Percentiles rank a stretch among this genome's conserved stretches.
These are phyloP conservation scores for Anastrepha obliqua DNA, from an alignment of 1,140 invertebrate species.

Conservation along the genomic window DNA sequence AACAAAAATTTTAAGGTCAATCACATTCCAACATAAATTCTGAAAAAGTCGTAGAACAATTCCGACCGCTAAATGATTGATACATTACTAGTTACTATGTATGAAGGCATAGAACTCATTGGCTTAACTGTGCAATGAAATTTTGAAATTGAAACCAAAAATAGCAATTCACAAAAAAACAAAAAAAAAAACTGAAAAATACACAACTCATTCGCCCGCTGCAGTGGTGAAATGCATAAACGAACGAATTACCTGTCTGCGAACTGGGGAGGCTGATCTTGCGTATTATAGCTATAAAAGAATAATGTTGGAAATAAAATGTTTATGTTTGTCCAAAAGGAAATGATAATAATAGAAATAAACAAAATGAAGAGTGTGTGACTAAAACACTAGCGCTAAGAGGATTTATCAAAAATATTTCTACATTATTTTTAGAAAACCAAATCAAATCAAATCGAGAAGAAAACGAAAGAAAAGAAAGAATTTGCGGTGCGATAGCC, in stretches of 20 bases:
- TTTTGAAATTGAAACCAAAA: slow-evolving; percentile 44
- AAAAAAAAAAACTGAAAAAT: slow-evolving; percentile 30
- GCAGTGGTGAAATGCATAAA: slow-evolving; percentile 51
- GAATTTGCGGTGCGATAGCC: slow-evolving; percentile 22
- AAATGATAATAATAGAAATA: slow-evolving; percentile 43
- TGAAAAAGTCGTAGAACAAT: not conserved
- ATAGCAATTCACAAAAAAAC: slow-evolving; percentile 38
- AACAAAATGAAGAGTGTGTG: not conserved
- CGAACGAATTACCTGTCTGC: slow-evolving; percentile 57
- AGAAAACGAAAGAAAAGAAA: not conserved
- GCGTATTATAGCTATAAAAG: slow-evolving; percentile 74
- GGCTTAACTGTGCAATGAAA: slow-evolving; percentile 17
- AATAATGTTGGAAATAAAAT: slow-evolving; percentile 67
- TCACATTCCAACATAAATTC: slow-evolving; percentile 21
- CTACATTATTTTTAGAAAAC: not conserved
- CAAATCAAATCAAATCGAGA: not conserved
- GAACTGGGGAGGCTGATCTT: slow-evolving; percentile 71
- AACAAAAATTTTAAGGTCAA: slow-evolving; percentile 33
- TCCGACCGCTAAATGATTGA: not conserved
- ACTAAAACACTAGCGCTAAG: not conserved
- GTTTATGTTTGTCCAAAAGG: slow-evolving; percentile 8
- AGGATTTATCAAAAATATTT: not conserved
- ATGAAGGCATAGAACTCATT: not conserved
- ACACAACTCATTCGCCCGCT: slow-evolving; percentile 52
- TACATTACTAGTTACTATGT: not conserved